phyloP scores from a whole-genome alignment of 2,797 vertebrate genomes.

The Anabacerthia variegaticeps region DNA sequence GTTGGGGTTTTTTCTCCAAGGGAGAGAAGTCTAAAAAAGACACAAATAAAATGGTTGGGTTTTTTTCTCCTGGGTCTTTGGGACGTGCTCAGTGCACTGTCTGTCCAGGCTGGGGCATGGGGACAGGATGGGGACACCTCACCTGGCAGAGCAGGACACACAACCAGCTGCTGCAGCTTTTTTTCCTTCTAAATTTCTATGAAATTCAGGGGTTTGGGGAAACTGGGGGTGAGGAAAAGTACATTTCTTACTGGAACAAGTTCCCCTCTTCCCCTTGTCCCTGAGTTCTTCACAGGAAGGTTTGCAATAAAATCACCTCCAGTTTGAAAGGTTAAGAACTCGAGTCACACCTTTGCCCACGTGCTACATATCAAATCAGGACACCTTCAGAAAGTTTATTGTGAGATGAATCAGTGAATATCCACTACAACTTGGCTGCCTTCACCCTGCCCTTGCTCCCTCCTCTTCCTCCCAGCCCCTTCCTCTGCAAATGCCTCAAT shows the following conservation, averaged over 20 bases:
- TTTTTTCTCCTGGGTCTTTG: background rate
- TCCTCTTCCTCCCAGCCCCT: background rate
- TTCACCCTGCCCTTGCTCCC: background rate
- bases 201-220: background rate
- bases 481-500: background rate
- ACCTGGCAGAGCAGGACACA: background rate
- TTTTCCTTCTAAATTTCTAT: background rate
- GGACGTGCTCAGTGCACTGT: accelerated
- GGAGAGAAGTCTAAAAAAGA: background rate
- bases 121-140: background rate
- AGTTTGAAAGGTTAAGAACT: background rate
- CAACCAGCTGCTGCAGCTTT: background rate
- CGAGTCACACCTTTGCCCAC: too few relatives aligned
- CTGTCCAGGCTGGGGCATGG: background rate
- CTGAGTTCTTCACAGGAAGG: background rate
- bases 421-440: background rate
- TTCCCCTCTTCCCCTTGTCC: background rate
- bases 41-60: background rate
- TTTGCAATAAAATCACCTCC: background rate
- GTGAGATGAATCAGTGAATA: accelerated
- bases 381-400: background rate
- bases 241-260: background rate
- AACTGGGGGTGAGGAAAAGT: background rate
- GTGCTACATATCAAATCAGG: accelerated
- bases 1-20: background rate